phyloP scores from a whole-genome alignment of 2,113 vertebrate genomes.

The Scopus umbretta region DNA sequence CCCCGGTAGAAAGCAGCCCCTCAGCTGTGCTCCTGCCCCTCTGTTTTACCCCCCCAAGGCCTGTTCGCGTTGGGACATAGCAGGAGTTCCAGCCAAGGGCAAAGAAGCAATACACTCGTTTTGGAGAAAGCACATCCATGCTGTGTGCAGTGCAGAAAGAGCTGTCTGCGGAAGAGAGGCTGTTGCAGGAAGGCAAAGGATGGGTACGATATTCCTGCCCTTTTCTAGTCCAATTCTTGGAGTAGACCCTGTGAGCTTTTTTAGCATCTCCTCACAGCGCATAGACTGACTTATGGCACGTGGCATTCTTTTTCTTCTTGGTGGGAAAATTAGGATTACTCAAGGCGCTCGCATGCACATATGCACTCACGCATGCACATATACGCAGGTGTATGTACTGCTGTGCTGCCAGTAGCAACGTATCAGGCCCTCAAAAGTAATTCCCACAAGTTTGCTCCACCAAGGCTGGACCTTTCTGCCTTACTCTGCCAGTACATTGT shows the following conservation, averaged over 20 bases:
- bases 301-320: rapidly evolving
- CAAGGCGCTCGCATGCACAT: background rate
- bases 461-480: background rate
- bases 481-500: background rate
- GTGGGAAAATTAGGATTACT: background rate
- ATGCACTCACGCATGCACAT: background rate
- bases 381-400: background rate
- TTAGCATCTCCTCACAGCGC: background rate
- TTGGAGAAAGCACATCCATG: background rate
- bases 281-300: rapidly evolving
- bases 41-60: background rate
- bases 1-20: background rate
- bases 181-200: background rate
- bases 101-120: background rate
- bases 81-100: background rate
- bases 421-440: background rate
- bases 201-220: background rate
- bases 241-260: background rate
- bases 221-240: background rate
- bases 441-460: background rate
- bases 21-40: background rate
- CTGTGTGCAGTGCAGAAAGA: background rate
- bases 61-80: background rate
- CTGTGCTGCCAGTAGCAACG: background rate
- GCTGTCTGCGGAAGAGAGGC: background rate